Conservation (phyloP, 2,113 vertebrate genomes). For the Pomatorhinus ruficollis region DNA sequence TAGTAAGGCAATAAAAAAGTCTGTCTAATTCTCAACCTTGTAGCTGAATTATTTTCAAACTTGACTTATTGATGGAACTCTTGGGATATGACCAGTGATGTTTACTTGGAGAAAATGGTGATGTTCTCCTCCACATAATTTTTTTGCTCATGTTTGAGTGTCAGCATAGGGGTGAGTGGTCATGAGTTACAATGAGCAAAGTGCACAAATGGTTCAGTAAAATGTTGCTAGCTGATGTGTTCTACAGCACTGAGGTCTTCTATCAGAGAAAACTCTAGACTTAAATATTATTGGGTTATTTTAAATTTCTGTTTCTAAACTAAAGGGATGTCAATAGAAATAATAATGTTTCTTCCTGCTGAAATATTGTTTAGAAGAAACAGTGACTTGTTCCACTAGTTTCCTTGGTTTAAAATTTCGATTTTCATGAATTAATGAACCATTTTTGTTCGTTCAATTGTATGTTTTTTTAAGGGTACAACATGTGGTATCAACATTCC, state of each 20-base stretch:
- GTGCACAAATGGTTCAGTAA: background rate
- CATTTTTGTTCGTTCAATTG: background rate
- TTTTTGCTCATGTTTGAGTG: background rate
- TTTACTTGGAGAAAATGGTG: background rate
- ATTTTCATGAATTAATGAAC: background rate
- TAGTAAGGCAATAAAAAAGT: background rate
- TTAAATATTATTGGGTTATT: background rate
- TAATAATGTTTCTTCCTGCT: background rate
- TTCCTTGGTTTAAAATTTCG: background rate
- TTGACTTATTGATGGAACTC: background rate
- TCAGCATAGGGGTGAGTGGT: background rate
- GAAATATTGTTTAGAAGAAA: background rate
- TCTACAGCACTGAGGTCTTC: background rate
- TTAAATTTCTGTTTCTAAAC: background rate
- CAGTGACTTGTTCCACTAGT: background rate
- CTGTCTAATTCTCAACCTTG: background rate
- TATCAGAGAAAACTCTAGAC: background rate
- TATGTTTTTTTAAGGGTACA: background rate
- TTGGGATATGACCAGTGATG: background rate
- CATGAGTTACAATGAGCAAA: background rate
- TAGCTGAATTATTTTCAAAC: background rate
- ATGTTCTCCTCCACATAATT: background rate
- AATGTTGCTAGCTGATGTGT: background rate
- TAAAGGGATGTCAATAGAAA: background rate
- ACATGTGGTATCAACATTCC: background rate